Evolutionary conservation across 2,797 vertebrate genomes (phyloP).

Genomic region (Neosilurus mollespiculum): DNA sequence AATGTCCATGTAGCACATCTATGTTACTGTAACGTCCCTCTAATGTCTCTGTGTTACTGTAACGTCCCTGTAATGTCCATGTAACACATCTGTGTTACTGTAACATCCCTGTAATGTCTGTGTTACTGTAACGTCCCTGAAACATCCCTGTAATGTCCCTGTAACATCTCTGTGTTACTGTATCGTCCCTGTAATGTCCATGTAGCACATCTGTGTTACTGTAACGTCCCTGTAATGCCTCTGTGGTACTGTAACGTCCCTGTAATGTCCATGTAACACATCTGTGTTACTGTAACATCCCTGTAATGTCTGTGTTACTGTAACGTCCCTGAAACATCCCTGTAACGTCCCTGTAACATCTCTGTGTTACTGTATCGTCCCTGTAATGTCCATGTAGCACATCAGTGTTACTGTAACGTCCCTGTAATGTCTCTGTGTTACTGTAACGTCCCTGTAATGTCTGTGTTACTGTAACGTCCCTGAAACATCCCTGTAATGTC

Average conservation of each 20-base stretch:
- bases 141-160: not conserved
- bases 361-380: too few relatives aligned
- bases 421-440: too few relatives aligned
- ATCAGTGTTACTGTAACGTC: too few relatives aligned
- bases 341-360: too few relatives aligned
- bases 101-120: not conserved
- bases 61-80: not conserved
- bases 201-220: accelerated
- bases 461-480: not conserved
- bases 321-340: not conserved
- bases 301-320: not conserved
- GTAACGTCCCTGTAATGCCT: not conserved
- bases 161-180: not conserved
- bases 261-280: not conserved
- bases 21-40: not conserved
- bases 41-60: not conserved
- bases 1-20: not conserved
- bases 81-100: accelerated
- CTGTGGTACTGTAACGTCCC: not conserved
- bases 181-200: not conserved
- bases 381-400: not conserved
- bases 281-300: not conserved
- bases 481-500: not conserved
- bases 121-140: not conserved
- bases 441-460: not conserved